Evolutionary conservation across 2,113 vertebrate species (phyloP).

Genomic region (Oncorhynchus masou): DNA sequence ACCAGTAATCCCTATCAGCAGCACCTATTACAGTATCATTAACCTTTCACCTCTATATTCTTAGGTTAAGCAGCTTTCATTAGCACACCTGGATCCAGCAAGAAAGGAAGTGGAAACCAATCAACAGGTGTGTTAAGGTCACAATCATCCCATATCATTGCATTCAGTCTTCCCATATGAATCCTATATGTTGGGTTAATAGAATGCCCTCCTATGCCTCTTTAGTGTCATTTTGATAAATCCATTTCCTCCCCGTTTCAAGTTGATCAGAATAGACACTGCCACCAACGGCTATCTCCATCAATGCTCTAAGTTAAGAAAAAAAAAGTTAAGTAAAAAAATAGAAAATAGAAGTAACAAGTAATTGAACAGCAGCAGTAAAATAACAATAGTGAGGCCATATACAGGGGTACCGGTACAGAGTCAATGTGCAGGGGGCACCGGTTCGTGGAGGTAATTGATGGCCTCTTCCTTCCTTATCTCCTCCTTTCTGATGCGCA

Average conservation of each 20-base stretch:
- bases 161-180: not conserved
- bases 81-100: not conserved
- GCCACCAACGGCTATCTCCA: constrained; percentile 40
- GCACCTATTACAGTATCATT: no score
- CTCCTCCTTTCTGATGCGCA: constrained; percentile 58
- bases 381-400: no score
- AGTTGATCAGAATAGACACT: not conserved
- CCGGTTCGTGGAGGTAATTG: no score
- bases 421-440: no score
- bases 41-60: no score
- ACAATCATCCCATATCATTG: not conserved
- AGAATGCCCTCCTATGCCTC: not conserved
- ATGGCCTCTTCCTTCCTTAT: constrained; percentile 23
- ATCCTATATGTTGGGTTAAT: not conserved
- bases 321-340: no score
- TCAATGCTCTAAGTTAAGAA: no score
- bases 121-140: not conserved
- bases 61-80: no score
- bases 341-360: no score
- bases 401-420: no score
- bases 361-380: no score
- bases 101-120: not conserved
- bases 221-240: not conserved
- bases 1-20: no score
- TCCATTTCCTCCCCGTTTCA: constrained; percentile 11